Base-by-base conservation (phyloP, 2,888 invertebrate genomes). In the Drosophila tripunctata region DNA sequence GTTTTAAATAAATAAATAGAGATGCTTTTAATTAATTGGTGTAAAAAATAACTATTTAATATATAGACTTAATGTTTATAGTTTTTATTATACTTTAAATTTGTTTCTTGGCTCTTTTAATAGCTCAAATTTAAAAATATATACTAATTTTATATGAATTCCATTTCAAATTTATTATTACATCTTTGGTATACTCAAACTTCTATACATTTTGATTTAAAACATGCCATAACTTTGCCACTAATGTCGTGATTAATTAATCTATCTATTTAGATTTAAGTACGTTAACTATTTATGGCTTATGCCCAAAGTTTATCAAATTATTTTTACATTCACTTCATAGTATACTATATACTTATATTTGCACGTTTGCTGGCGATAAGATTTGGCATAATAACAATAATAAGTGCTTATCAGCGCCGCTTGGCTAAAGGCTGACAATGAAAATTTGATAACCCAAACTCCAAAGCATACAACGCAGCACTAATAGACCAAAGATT, bases 391-490 rank as follows among this genome's bases (percentile, higher is more conserved):
- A 21, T 27, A 52, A 58, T 52, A 74, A 22, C 21, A 40, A 47
- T 48, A 51, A 52, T 55, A 70, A 51, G 15, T 35, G 36, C 50
- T 51, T 63, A 75, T 67, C 68, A 21, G 19, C 2, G 3, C 12
- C 12, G 27, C 10, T 27, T n/a, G 22, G 21, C 21, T 30, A 47
- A 41, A 27, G 21, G 43, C 74, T 56, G 43, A 43, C 67, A 44
- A 33, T 57, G 75, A 24, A 69, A 54, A 51, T 45, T 43, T 45
- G 48, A 65, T 24, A 36, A 70, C 55, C 85, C 87, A 70, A 58
- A 54, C 78, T 67, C 58, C 55, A 47, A 40, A 61, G 68, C 82
- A 67, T 69, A 31, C 63, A 44, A 35, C 38, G 45, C 31, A 74
- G 54, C 30, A 87, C 87, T 80, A 65, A 79, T 45, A 30, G 24